These are phyloP conservation scores for Cinclus cinclus DNA, from an alignment of 2,113 vertebrate genomes.

Conservation along the genomic window DNA sequence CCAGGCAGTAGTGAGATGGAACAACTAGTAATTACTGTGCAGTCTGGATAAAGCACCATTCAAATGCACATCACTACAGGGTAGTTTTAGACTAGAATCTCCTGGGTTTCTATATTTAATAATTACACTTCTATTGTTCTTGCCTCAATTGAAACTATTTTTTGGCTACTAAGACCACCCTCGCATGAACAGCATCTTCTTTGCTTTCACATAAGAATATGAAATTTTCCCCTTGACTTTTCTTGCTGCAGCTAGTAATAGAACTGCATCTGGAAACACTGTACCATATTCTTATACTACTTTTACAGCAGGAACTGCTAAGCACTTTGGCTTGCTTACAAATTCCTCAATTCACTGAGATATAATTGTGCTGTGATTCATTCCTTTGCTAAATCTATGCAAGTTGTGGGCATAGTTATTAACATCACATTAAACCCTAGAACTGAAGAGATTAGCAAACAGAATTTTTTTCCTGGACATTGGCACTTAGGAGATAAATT, in stretches of 20 bases:
- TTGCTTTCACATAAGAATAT: background rate
- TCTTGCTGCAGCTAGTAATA: constrained; percentile 29
- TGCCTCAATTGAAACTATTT: background rate
- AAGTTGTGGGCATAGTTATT: constrained; percentile 48
- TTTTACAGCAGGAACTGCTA: constrained; percentile 61
- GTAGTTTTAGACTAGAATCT: background rate
- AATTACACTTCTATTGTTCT: background rate
- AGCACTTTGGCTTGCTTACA: constrained; percentile 53
- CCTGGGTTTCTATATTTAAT: background rate
- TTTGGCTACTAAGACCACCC: background rate
- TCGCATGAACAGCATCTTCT: background rate
- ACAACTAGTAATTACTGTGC: background rate
- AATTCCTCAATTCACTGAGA: constrained; percentile 51
- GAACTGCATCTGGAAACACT: constrained; percentile 63
- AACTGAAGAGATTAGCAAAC: constrained; percentile 54
- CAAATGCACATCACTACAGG: background rate
- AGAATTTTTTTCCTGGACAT: constrained; percentile 30
- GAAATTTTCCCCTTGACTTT: constrained; percentile 16
- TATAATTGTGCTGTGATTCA: constrained; percentile 59
- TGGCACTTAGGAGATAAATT: constrained; percentile 28
- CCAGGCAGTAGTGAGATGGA: background rate
- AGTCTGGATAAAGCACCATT: background rate
- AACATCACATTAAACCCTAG: constrained; percentile 37
- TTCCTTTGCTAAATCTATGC: constrained; percentile 46
- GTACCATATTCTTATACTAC: constrained; percentile 39